These are phyloP conservation scores for Pelosia muscerda DNA, from an alignment of 2,888 invertebrate species.

Conservation along the genomic window DNA sequence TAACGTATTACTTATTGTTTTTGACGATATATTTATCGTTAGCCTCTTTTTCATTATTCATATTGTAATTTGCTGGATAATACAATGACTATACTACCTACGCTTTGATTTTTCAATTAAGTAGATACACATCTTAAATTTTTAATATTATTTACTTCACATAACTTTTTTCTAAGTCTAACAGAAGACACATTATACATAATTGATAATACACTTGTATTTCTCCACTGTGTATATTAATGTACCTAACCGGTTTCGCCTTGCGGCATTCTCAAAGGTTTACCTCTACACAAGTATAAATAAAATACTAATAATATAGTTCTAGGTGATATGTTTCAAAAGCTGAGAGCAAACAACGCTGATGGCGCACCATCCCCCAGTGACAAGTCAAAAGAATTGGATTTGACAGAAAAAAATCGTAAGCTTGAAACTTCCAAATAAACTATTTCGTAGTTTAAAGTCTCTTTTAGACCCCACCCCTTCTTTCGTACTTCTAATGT, in stretches of 20 bases:
- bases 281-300: too few relatives aligned
- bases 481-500: not conserved
- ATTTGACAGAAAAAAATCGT: not conserved
- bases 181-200: too few relatives aligned
- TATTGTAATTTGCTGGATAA: not conserved
- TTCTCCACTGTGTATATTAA: too few relatives aligned
- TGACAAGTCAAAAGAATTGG: not conserved
- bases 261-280: too few relatives aligned
- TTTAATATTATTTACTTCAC: not conserved
- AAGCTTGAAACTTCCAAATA: constrained; percentile 2
- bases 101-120: not conserved
- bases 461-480: not conserved
- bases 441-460: not conserved
- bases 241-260: too few relatives aligned
- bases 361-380: too few relatives aligned
- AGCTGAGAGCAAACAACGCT: not conserved
- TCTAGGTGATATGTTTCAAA: not conserved
- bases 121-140: not conserved
- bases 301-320: too few relatives aligned
- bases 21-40: not conserved
- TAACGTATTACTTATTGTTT: not conserved
- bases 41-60: not conserved
- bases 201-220: too few relatives aligned
- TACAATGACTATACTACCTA: not conserved
- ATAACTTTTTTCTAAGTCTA: too few relatives aligned